Conservation (phyloP, 23 tunicate species). For the Diplosoma virens region DNA sequence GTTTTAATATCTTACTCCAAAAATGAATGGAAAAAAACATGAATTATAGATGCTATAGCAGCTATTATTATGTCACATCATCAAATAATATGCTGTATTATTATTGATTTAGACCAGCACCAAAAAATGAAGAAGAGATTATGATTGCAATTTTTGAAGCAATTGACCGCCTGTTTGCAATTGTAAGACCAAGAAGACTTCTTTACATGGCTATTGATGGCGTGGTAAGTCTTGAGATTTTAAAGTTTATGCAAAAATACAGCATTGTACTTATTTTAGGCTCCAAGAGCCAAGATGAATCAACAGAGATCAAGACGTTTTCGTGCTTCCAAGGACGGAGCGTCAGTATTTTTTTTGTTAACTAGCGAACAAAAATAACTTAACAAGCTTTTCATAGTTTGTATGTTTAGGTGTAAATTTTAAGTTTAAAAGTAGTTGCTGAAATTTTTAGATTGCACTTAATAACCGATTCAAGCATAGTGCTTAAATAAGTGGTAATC, state of each 20-base stretch:
- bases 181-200: slow-evolving; percentile 86
- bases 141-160: slow-evolving; percentile 94
- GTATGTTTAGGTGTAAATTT: too few species aligned
- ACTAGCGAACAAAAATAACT: too few species aligned
- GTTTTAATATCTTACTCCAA: too few species aligned
- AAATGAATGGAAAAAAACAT: too few species aligned
- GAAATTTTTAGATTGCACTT: too few species aligned
- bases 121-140: slow-evolving; percentile 97
- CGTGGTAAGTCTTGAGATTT: slow-evolving; percentile 55
- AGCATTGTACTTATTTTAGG: slow-evolving; percentile 27
- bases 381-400: too few species aligned
- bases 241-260: not conserved
- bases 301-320: slow-evolving; percentile 97
- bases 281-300: slow-evolving; percentile 99
- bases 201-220: slow-evolving; percentile 99
- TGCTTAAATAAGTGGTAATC: too few species aligned
- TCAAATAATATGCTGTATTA: not conserved
- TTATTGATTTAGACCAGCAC: slow-evolving; percentile 87
- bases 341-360: too few species aligned
- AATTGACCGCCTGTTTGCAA: slow-evolving; percentile 80
- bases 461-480: too few species aligned
- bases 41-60: too few species aligned
- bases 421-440: too few species aligned
- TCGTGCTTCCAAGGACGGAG: slow-evolving; percentile 94
- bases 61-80: not conserved